Evolutionary conservation across 2,888 invertebrate species (phyloP).

Genomic region (Dastarcus helophoroides): DNA sequence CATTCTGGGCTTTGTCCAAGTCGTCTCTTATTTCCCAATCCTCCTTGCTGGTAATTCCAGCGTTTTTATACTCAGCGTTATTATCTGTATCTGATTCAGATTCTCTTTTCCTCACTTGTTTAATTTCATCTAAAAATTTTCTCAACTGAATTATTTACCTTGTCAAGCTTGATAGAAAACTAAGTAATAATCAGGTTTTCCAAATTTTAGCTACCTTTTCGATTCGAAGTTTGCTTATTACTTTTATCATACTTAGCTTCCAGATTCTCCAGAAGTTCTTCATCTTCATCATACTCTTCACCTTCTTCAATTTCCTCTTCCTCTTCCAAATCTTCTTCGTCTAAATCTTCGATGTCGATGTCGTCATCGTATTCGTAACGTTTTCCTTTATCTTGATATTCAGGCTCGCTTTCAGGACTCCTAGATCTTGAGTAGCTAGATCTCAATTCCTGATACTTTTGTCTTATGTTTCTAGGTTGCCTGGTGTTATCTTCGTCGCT

Average conservation of each 20-base stretch:
- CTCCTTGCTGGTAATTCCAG: conserved; percentile 45
- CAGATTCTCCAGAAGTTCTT: conserved; percentile 54
- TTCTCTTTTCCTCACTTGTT: conserved; percentile 20
- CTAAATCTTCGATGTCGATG: conserved; percentile 18
- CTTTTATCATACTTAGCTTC: conserved; percentile 57
- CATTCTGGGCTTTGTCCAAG: conserved; percentile 31
- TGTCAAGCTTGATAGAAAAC: not conserved
- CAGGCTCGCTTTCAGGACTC: conserved; percentile 25
- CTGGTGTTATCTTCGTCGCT: conserved; percentile 19
- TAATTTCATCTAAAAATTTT: conserved; percentile 14
- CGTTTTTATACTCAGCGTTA: conserved; percentile 34
- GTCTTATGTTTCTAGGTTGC: conserved; percentile 21
- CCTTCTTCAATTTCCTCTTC: no score
- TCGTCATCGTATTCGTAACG: conserved; percentile 17
- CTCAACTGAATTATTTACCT: not conserved
- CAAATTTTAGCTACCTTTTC: conserved; percentile 6
- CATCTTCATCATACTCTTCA: conserved; percentile 60
- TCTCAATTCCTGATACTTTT: conserved; percentile 31
- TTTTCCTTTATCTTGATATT: conserved; percentile 13
- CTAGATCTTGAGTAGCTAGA: conserved; percentile 29
- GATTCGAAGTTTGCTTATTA: not conserved
- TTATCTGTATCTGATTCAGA: conserved; percentile 27
- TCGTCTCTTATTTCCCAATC: conserved; percentile 40
- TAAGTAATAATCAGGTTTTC: not conserved
- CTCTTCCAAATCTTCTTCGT: conserved; percentile 24